Percentiles rank a stretch among this genome's conserved stretches.
phyloP scores from a whole-genome alignment of 1,140 invertebrate genomes.

The Drosophila nannoptera region DNA sequence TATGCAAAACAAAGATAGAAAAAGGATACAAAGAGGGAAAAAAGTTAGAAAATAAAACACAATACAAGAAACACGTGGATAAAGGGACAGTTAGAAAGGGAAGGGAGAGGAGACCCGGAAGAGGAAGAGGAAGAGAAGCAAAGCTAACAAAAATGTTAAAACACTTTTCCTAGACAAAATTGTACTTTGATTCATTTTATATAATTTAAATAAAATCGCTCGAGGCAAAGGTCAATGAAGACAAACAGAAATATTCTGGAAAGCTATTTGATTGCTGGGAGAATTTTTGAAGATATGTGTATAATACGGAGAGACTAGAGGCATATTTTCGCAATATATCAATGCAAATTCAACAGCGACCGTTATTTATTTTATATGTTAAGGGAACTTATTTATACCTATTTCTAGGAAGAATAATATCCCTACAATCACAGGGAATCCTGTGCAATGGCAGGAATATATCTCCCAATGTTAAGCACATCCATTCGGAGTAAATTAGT shows the following conservation, averaged over 20 bases:
- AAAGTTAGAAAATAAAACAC: constrained; percentile 25
- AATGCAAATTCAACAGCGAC: no score
- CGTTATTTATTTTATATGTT: no score
- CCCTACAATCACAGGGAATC: no score
- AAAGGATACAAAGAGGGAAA: constrained; percentile 20
- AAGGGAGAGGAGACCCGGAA: background rate
- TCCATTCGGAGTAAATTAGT: no score
- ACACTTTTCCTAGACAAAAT: constrained; percentile 41
- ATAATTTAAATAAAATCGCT: constrained; percentile 19
- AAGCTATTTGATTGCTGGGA: no score
- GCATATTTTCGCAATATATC: no score
- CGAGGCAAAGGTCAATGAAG: constrained; percentile 2
- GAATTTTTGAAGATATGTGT: background rate
- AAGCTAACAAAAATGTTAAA: constrained; percentile 28
- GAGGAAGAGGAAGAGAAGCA: constrained; percentile 15
- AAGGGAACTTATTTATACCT: no score
- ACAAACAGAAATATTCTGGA: no score
- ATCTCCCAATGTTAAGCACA: no score
- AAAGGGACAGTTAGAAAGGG: background rate
- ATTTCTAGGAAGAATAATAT: no score
- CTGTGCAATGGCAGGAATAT: no score
- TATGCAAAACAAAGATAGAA: constrained; percentile 71
- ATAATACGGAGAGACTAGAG: background rate
- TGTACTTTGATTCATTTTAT: constrained; percentile 35
- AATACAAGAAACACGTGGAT: constrained; percentile 25